A percentile compares a stretch with the other conserved stretches of the same genome.
Evolutionary conservation across 2,113 vertebrate species (phyloP).

Genomic region (Electrona antarctica): DNA sequence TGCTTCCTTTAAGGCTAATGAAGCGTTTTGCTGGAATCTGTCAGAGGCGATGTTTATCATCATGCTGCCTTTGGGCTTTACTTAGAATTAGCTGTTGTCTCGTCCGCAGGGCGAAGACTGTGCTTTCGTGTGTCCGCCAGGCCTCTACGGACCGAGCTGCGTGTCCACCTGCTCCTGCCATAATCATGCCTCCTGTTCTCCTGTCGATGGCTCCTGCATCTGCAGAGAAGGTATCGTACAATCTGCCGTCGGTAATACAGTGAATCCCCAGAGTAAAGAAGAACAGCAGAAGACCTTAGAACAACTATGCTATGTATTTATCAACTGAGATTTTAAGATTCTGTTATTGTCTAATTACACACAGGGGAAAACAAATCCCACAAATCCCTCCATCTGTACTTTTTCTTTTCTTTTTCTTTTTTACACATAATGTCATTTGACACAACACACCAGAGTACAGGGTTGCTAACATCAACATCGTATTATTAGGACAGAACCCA

Average conservation of each 20-base stretch:
- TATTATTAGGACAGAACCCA: too few relatives aligned
- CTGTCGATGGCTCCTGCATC: conserved; percentile 88
- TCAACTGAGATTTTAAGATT: too few relatives aligned
- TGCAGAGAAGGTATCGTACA: conserved; percentile 89
- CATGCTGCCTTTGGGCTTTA: conserved; percentile 30
- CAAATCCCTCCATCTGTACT: too few relatives aligned
- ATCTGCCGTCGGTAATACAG: background rate
- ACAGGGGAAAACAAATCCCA: too few relatives aligned
- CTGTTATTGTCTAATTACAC: too few relatives aligned
- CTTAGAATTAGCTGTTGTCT: conserved; percentile 40
- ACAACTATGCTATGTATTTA: too few relatives aligned
- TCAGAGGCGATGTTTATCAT: conserved; percentile 35
- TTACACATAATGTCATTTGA: too few relatives aligned
- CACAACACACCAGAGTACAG: too few relatives aligned
- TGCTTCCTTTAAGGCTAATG: conserved; percentile 14
- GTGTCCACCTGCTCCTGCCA: conserved; percentile 88
- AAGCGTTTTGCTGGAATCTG: conserved; percentile 21
- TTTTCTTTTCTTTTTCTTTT: too few relatives aligned
- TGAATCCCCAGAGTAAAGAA: too few relatives aligned
- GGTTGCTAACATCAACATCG: too few relatives aligned
- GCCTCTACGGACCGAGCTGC: conserved; percentile 90
- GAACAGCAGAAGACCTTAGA: too few relatives aligned
- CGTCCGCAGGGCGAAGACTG: conserved; percentile 89
- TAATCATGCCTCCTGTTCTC: conserved; percentile 88
- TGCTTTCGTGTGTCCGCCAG: conserved; percentile 81